Base-by-base conservation (phyloP, 2,113 vertebrate genomes). In the Cynopterus brachyotis region DNA sequence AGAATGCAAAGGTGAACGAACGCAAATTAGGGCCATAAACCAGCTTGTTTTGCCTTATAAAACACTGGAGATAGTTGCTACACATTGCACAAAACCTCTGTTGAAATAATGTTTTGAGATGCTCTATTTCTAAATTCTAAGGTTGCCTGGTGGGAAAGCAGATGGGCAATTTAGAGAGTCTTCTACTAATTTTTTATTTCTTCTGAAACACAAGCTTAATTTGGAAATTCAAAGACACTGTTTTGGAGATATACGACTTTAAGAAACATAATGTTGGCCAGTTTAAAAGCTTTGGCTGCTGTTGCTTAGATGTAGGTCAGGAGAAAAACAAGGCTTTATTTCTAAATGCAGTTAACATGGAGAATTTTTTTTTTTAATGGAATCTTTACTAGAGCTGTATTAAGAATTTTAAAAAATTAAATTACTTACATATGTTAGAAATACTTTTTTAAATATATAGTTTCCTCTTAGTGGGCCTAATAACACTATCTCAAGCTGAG, bases 1-100 rank as follows among this genome's bases (percentile, higher is more conserved):
- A 79, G 67, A n/a, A 96, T 96, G 85, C 94, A 96, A 97, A 97
- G 69, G 60, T 47, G 28, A n/a, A 97, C 84, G 28, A n/a, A 97
- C 84, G 94, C 91, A 97, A 94, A 97, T 75, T 28, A 66, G 42
- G 35, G 81, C n/a, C 81, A 35, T 57, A 17, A 85, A 20, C 72
- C 35, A 45, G n/a, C 62, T 82, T 72, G 72, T 84, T 95, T 94
- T 84, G 62, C 86, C 66, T 78, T 81, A 24, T 64, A 85, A 91
- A 96, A 84, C 96, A 88, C 90, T 90, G 96, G 93, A 97, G 97
- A 94, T 95, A 10, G 20, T 78, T 32, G 66, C 83, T 59, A 10
- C 76, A 60, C 9, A 0, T 40, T 53, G 26, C 53, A 60, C 59
- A 47, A 81, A 85, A 88, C 97, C 93, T 60, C 94, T 96, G 91